Conservation (phyloP, 2,797 vertebrate species). For the Esox masquinongy region DNA sequence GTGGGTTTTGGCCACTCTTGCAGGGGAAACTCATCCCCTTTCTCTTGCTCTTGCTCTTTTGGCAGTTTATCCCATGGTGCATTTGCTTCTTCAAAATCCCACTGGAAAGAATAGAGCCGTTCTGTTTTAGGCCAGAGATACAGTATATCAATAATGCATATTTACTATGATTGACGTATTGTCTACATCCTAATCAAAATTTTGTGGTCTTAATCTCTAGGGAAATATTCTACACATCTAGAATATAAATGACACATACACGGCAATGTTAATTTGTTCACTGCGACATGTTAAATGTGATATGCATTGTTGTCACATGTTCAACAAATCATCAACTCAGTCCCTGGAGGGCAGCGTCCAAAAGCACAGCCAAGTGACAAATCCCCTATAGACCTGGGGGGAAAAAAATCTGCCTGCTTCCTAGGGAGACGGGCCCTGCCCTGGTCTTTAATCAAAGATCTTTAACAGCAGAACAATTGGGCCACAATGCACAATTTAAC, state of each 20-base stretch:
- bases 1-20: slow-evolving; percentile 55
- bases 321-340: slow-evolving; percentile 10
- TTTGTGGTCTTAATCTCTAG: background rate
- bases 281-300: background rate
- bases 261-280: background rate
- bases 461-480: slow-evolving; percentile 75
- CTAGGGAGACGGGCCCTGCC: slow-evolving; percentile 70
- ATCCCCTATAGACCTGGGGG: slow-evolving; percentile 64
- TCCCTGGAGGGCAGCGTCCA: slow-evolving; percentile 18
- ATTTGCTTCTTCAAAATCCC: slow-evolving; percentile 75
- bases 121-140: slow-evolving; percentile 7
- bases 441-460: slow-evolving; percentile 71
- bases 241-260: background rate
- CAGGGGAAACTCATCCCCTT: slow-evolving; percentile 46
- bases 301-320: background rate
- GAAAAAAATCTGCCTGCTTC: slow-evolving; percentile 54
- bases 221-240: background rate
- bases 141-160: slow-evolving; percentile 6
- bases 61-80: slow-evolving; percentile 58
- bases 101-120: slow-evolving; percentile 63
- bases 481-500: slow-evolving; percentile 59
- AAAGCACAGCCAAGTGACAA: slow-evolving; percentile 46
- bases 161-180: background rate
- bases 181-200: background rate
- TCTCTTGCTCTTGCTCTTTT: slow-evolving; percentile 47